Base-by-base conservation (phyloP, 1,140 invertebrate species). In the Eurosta solidaginis region DNA sequence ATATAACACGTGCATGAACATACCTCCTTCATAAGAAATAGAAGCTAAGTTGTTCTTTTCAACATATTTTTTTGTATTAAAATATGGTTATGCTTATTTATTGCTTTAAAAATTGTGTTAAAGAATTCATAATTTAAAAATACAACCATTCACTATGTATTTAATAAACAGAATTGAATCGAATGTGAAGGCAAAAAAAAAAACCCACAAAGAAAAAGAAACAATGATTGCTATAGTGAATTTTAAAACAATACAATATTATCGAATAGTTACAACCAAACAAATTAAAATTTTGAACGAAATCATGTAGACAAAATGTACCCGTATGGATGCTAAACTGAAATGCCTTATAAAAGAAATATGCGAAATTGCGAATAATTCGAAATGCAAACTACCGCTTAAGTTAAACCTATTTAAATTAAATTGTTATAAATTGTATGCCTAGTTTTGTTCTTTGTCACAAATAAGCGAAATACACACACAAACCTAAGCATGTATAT, bases 271-370 rank as follows among this genome's bases (percentile, higher is more conserved):
- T 74, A 74, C 40, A 74, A 74, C 45, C 44, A 17, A 45, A 45
- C 44, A 74, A 74, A 74, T 74, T 36, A 74, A 74, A 74, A 74
- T 74, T n/a, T n/a, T 74, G 10, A 47, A 22, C 40, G 40, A 44
- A 74, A 74, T 45, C 40, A 74, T 74, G n/a, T n/a, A 74, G 12
- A 74, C 40, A 22, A 47, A 74, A 74, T 36, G 42, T 74, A 74
- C 73, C 33, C 33, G 22, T 68, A 77, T 49, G 76, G 52, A 77
- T 59, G 76, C 74, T 76, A 77, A 80, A 82, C 83, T 79, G 83
- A 85, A 85, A 85, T 85, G 83, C 83, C 83, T 85, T 85, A 85
- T 79, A 79, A 84, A 85, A 82, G 82, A 84, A 84, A 83, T 84
- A 82, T 85, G 33, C 14, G 40, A 68, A 68, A 68, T 42, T n/a